phyloP scores from a whole-genome alignment of 2,797 vertebrate genomes.

The Hypotaenidia philippensis region DNA sequence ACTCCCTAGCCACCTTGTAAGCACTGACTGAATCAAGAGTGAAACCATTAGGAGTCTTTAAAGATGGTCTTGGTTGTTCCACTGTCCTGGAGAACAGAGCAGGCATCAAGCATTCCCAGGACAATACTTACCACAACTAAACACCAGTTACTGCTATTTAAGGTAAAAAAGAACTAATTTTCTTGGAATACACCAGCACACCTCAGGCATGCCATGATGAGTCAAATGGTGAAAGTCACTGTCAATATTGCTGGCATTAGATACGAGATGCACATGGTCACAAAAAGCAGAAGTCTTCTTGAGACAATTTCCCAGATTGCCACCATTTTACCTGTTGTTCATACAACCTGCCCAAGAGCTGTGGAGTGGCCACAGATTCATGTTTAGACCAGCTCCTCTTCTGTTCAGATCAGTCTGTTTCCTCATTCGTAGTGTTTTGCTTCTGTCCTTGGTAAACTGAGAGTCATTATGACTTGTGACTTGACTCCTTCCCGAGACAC shows the following conservation, averaged over 20 bases:
- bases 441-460: not conserved
- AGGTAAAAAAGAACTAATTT: not conserved
- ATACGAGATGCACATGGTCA: not conserved
- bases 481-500: not conserved
- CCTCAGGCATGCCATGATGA: not conserved
- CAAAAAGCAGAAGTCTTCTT: not conserved
- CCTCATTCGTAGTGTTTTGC: not conserved
- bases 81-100: not conserved
- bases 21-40: not conserved
- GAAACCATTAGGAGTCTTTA: not conserved
- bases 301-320: not conserved
- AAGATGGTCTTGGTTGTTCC: not conserved
- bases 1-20: not conserved
- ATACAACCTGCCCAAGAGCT: conserved; percentile 16
- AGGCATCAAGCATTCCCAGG: not conserved
- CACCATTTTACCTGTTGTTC: conserved; percentile 39
- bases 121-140: conserved; percentile 7
- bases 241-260: not conserved
- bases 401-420: not conserved
- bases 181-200: not conserved
- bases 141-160: not conserved
- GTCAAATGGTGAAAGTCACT: not conserved
- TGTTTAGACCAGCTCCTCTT: not conserved
- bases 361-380: not conserved
- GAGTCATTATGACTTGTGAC: not conserved